Base-by-base conservation (phyloP, 1,140 invertebrate species). In the Brachionus asplanchnoidis region DNA sequence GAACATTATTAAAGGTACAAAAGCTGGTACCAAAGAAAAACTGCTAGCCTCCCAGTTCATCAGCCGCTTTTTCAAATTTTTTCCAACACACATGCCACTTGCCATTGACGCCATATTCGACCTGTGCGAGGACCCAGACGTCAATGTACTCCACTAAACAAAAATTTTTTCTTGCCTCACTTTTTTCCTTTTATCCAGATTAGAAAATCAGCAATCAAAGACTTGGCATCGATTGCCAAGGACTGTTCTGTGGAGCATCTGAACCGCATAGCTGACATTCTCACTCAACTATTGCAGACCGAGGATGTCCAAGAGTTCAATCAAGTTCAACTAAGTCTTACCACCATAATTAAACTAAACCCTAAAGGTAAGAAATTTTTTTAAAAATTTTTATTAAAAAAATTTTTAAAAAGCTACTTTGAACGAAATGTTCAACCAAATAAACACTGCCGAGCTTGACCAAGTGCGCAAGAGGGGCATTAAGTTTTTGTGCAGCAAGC, bases 81-180 rank as follows among this genome's bases (percentile, higher is more conserved):
- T 98, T 89, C 96, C 96, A 9, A 91, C 92, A 85, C 89, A 95
- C 73, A 92, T 93, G 8, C 93, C 95, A 87, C 92, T 94, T 88
- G 95, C 95, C 6, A 93, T 97, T 85, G 94, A 98, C 91, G 94
- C 95, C 85, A 92, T 96, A 87, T 93, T 98, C 86, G 95, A 98
- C 91, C 91, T 98, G 1, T 97, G 96, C 89, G 97, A 98, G 91
- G 96, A 98, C 92, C 94, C 95, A 88, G 95, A 98, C 90, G 92
- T 95, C 85, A 92, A 93, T 87, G 95, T 96, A 36, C 32, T 7
- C 32, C 32, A 36, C 5, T 36, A 91, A 92, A 93, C 32, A 44
- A 28, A 53, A 73, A 40, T 12, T 1, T 20, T 5, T 28, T 11
- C 4, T 73, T 17, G 17, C 8, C 1, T 42, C 9, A 36, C 42